Conservation (phyloP, 92 coral and sea anemone genomes). For the Paramuricea clavata region DNA sequence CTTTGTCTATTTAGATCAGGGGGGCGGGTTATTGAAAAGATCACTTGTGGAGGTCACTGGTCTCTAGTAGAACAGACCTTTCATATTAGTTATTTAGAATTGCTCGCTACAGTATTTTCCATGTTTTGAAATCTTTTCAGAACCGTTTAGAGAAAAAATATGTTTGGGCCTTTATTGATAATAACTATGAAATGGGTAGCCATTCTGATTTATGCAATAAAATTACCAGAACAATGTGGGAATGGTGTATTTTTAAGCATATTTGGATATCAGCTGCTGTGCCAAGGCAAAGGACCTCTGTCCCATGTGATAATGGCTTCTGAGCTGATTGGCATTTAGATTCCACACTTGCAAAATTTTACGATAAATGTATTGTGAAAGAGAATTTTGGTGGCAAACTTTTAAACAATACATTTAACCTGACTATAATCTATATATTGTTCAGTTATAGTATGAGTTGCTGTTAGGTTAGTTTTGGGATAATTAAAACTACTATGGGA, state of each 20-base stretch:
- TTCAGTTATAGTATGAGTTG: no score
- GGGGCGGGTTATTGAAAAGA: slow-evolving; percentile 50
- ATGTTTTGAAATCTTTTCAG: slow-evolving; percentile 11
- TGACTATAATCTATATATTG: no score
- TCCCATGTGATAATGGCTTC: not conserved
- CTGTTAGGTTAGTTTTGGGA: no score
- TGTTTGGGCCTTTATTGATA: not conserved
- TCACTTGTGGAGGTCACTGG: slow-evolving; percentile 57
- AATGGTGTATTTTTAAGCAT: not conserved
- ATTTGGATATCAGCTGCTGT: not conserved
- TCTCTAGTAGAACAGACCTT: slow-evolving; percentile 34
- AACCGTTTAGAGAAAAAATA: not conserved
- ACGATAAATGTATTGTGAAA: not conserved
- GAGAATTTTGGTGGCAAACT: slow-evolving; percentile 4
- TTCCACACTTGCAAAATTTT: not conserved
- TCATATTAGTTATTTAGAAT: slow-evolving; percentile 39
- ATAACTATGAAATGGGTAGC: not conserved
- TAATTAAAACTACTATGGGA: no score
- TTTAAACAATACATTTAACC: no score
- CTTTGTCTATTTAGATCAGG: slow-evolving; percentile 62
- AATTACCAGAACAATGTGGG: not conserved
- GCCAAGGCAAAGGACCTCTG: not conserved
- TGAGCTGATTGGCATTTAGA: not conserved
- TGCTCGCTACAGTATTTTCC: not conserved
- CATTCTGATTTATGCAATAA: slow-evolving; percentile 8